Evolutionary conservation across 1,140 invertebrate species (phyloP), one percentile per base, ranked within the genome.

Genomic region (Panagrolaimus sp.): DNA sequence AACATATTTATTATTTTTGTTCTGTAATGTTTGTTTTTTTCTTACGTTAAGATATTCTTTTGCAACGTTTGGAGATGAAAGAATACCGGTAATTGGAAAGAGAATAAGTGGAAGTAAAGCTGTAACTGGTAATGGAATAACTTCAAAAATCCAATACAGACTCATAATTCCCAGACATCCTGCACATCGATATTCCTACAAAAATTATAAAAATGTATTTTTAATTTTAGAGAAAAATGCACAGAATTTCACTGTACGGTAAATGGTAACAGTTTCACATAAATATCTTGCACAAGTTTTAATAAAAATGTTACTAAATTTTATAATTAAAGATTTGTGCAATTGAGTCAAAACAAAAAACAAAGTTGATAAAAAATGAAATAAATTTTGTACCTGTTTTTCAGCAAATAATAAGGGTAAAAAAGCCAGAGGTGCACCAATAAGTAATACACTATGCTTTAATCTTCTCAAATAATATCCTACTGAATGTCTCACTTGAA

Each of bases 121-220:
- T 13, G 86, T 87, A 0, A 84, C 82, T 1, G 84, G 77, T 46
- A 87, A 75, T 0, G 86, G 86, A 14, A 87, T 71, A 9, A 82
- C 81, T 70, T 87, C 86, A 23, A 80, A 80, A 16, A 85, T 68
- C 86, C 86, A 87, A 57, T 86, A 84, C 13, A 72, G 66, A 14
- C 80, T 80, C 76, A 85, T 84, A 43, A 85, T 20, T 9, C 82
- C 25, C 5, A 85, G 68, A 9, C 78, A 76, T 64, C 77, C 85
- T 14, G 68, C 74, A 62, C 79, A 81, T 74, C 72, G 77, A 48
- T 74, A 74, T 9, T 78, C 74, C 74, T 75, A 46, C 31, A 74
- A 57, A 8, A 13, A n/a, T 4, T 4, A 38, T 38, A 38, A 38
- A 38, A 38, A 2, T 38, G 31, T 38, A n/a, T n/a, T n/a, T n/a